These are phyloP conservation scores for Xylota sylvarum DNA, from an alignment of 2,888 invertebrate species.

Conservation along the genomic window DNA sequence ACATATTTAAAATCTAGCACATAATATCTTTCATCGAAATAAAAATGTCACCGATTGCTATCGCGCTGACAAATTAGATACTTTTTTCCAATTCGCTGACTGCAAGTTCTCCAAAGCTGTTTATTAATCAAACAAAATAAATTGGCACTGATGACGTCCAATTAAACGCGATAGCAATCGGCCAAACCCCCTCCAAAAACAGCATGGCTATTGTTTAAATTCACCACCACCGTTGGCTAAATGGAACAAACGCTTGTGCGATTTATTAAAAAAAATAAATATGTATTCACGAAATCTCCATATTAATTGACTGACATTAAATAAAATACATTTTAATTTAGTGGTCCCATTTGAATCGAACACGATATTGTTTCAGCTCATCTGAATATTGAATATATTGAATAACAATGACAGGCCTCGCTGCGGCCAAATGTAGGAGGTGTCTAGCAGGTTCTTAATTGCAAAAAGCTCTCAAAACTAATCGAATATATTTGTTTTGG, in stretches of 20 bases:
- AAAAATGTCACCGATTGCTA: slow-evolving; percentile 66
- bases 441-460: slow-evolving; percentile 65
- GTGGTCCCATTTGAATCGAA: slow-evolving; percentile 72
- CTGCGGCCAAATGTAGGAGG: slow-evolving; percentile 60
- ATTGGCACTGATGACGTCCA: slow-evolving; percentile 69
- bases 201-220: slow-evolving; percentile 42
- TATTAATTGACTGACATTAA: slow-evolving; percentile 70
- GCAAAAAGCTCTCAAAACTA: slow-evolving; percentile 75
- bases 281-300: slow-evolving; percentile 49
- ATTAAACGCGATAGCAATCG: slow-evolving; percentile 66
- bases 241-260: slow-evolving; percentile 4
- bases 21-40: slow-evolving; percentile 21
- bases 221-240: slow-evolving; percentile 1
- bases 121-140: slow-evolving; percentile 64
- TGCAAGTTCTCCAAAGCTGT: slow-evolving; percentile 8
- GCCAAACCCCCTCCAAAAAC: background rate
- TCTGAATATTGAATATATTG: slow-evolving; percentile 67
- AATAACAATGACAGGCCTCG: background rate
- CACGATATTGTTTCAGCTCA: slow-evolving; percentile 61
- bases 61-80: slow-evolving; percentile 69
- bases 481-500: slow-evolving; percentile 73
- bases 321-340: slow-evolving; percentile 73
- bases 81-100: slow-evolving; percentile 2
- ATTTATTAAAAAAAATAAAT: slow-evolving; percentile 39
- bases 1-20: slow-evolving; percentile 33